Conservation (phyloP, 2,888 invertebrate genomes). For the Scaptomyza tumidula region DNA sequence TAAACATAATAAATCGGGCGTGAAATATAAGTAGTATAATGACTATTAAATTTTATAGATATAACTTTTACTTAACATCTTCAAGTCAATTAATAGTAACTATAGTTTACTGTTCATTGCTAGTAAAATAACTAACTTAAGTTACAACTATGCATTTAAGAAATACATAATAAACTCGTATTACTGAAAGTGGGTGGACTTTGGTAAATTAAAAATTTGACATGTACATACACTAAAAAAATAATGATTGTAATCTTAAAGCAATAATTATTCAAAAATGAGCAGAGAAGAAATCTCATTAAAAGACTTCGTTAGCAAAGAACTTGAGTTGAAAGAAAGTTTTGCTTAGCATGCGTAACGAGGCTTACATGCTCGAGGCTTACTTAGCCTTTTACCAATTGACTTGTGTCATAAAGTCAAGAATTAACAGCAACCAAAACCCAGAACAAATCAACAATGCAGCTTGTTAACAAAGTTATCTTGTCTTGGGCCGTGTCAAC, state of each 20-base stretch:
- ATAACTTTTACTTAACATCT: too few relatives aligned
- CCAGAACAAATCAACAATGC: slow-evolving; percentile 35
- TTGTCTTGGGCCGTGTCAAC: slow-evolving; percentile 50
- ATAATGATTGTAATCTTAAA: background rate
- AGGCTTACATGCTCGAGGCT: background rate
- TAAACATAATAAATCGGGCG: too few relatives aligned
- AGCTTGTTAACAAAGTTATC: slow-evolving; percentile 67
- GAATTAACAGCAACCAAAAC: slow-evolving; percentile 19
- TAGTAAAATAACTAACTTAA: too few relatives aligned
- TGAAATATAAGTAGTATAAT: too few relatives aligned
- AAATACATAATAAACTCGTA: too few relatives aligned
- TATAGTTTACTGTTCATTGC: too few relatives aligned
- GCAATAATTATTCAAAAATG: background rate
- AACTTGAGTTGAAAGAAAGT: slow-evolving; percentile 1
- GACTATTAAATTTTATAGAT: too few relatives aligned
- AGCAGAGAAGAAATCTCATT: background rate
- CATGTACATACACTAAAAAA: too few relatives aligned
- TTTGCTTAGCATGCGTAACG: slow-evolving; percentile 1
- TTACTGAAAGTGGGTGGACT: too few relatives aligned
- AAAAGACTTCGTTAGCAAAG: background rate
- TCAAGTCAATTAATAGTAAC: too few relatives aligned
- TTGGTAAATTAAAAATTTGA: too few relatives aligned
- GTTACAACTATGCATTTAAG: too few relatives aligned
- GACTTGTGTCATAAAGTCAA: slow-evolving; percentile 55
- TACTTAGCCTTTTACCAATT: slow-evolving; percentile 28